Base-by-base conservation (phyloP, 2,797 vertebrate genomes). In the Jordanella pulchra region DNA sequence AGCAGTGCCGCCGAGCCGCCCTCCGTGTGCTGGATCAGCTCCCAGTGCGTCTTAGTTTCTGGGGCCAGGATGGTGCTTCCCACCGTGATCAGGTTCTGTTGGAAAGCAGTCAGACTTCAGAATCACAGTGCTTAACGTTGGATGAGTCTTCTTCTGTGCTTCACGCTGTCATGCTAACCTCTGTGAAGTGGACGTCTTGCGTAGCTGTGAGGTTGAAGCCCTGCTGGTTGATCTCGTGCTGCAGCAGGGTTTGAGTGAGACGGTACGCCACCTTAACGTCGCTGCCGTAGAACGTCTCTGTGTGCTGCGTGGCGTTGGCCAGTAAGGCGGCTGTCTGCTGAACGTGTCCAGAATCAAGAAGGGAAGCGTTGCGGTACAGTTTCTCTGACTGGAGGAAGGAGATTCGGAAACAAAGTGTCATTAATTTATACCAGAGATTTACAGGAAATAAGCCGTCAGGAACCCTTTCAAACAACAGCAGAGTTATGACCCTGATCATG, bases 171-270 rank as follows among this genome's bases (percentile, higher is more conserved):
- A 39, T 39, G 35, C 35, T 81, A 84, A 99, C 97, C 97, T 98
- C 96, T 0, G 96, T 99, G 91, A 99, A 99, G 87, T 96, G 95
- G 65, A 97, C 95, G 0, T 99, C 97, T 92, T 98, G 97, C 0
- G 97, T 99, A 63, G 97, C 97, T 0, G 97, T 96, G 28, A 99
- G 95, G 79, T 91, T 95, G 78, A 99, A 99, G 79, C 97, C 97
- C 1, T 93, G 93, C 91, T 98, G 97, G 68, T 35, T 84, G 78
- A 95, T 96, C 94, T 99, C 96, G 0, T 96, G 95, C 55, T 89
- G 94, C 89, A 99, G 94, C 17, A 99, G 93, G 11, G 91, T 91
- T 23, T 94, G 92, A 0, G 94, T 95, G 81, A 99, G 94, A 2
- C 86, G 95, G 78, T 97, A 99, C 0, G 94, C 96, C 61, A 98